Evolutionary conservation across 2,113 vertebrate genomes (phyloP).

Genomic region (Athene noctua): DNA sequence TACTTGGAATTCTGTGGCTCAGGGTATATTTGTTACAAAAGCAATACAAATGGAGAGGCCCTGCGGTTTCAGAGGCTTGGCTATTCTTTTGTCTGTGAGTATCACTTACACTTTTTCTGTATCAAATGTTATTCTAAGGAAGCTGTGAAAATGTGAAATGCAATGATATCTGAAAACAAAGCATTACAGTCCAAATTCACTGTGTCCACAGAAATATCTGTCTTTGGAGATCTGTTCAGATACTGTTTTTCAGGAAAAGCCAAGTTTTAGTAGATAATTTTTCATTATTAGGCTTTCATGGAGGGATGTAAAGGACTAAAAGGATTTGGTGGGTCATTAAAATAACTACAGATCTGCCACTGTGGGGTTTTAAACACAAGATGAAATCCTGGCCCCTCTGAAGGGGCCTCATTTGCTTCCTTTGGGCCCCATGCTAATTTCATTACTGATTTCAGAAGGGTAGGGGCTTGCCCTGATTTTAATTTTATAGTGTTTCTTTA

Average conservation of each 20-base stretch:
- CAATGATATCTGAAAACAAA: neutral
- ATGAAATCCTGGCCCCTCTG: neutral
- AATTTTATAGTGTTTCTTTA: neutral
- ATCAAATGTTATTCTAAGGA: conserved; percentile 23
- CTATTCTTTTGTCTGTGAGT: neutral
- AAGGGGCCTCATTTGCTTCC: neutral
- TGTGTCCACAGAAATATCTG: neutral
- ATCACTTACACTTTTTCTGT: neutral
- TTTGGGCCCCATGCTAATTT: neutral
- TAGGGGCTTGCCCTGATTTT: neutral
- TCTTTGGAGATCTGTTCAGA: neutral
- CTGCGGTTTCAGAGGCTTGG: conserved; percentile 1
- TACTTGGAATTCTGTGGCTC: neutral
- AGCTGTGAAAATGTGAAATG: conserved; percentile 6
- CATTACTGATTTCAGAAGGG: neutral
- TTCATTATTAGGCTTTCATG: conserved; percentile 11
- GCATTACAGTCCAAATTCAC: neutral
- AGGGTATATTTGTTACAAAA: conserved; percentile 10
- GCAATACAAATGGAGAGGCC: neutral
- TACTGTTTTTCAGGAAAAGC: neutral
- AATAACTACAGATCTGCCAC: neutral
- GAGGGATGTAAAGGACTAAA: neutral
- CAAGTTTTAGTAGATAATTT: neutral
- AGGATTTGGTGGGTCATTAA: neutral
- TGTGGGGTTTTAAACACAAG: conserved; percentile 7